Percentiles rank a stretch among this genome's conserved stretches.
These are phyloP conservation scores for Phrynocephalus forsythii DNA, from an alignment of 2,797 vertebrate species.

Conservation along the genomic window DNA sequence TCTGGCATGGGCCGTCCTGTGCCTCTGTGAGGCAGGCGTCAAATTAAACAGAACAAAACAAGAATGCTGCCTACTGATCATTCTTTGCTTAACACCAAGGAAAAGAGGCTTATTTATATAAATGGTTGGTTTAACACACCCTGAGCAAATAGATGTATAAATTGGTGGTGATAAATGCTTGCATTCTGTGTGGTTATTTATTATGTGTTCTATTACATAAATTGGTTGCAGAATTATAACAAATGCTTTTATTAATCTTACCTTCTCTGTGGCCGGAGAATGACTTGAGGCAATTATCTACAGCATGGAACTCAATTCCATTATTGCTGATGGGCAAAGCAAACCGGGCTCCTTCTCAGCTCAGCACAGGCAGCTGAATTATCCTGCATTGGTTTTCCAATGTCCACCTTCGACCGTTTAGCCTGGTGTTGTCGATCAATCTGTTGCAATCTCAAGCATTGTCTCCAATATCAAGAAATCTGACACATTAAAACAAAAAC, in stretches of 20 bases:
- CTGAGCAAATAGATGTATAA: conserved; percentile 73
- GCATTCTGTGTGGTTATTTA: conserved; percentile 72
- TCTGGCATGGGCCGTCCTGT: conserved; percentile 22
- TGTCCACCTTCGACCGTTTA: conserved; percentile 37
- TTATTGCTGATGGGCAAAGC: conserved; percentile 55
- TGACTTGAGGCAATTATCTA: conserved; percentile 69
- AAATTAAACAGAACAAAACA: conserved; percentile 4
- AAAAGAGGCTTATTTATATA: conserved; percentile 62
- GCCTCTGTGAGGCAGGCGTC: conserved; percentile 43
- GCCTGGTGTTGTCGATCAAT: conserved; percentile 20
- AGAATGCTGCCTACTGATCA: conserved; percentile 40
- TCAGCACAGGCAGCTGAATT: conserved; percentile 32
- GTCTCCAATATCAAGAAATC: conserved; percentile 42
- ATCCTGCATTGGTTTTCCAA: conserved; percentile 30
- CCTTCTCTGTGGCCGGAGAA: conserved; percentile 63
- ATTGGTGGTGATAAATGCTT: conserved; percentile 75
- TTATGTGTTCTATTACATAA: conserved; percentile 74
- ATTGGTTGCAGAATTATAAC: conserved; percentile 77
- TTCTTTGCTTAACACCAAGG: conserved; percentile 61
- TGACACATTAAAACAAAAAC: conserved; percentile 10
- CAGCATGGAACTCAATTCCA: conserved; percentile 60
- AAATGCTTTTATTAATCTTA: conserved; percentile 78
- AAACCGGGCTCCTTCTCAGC: conserved; percentile 41
- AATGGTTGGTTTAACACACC: conserved; percentile 69
- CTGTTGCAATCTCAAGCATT: conserved; percentile 37